These are phyloP conservation scores for Festucalex cinctus DNA, from an alignment of 2,113 vertebrate genomes.

Conservation along the genomic window DNA sequence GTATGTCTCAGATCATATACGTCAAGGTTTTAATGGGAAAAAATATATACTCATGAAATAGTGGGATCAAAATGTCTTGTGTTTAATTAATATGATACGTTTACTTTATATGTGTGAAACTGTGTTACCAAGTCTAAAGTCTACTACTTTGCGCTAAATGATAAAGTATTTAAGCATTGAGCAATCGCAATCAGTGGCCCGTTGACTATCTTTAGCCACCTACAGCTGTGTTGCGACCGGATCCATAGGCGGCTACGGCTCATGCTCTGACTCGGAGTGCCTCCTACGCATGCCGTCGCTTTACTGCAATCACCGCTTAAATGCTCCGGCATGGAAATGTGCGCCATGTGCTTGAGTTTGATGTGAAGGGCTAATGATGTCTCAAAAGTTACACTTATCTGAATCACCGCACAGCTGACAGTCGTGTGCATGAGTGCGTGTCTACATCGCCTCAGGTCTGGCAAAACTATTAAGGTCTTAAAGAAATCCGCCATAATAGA, in stretches of 20 bases:
- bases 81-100: too few species aligned
- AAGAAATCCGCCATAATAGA: constrained; percentile 17
- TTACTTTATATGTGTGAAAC: too few species aligned
- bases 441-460: constrained; percentile 20
- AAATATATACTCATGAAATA: too few species aligned
- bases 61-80: too few species aligned
- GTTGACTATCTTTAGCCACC: constrained; percentile 53
- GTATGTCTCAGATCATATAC: too few species aligned
- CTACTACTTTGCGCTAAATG: constrained; percentile 1
- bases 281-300: constrained; percentile 48
- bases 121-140: neutral
- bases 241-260: constrained; percentile 50
- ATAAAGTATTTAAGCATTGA: constrained; percentile 11
- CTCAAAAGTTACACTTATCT: constrained; percentile 59
- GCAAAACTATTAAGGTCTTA: constrained; percentile 18
- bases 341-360: constrained; percentile 52
- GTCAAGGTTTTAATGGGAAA: too few species aligned
- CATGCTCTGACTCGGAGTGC: constrained; percentile 51
- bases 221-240: constrained; percentile 47
- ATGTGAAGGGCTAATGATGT: constrained; percentile 65
- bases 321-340: constrained; percentile 57
- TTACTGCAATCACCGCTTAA: constrained; percentile 55
- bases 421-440: constrained; percentile 17
- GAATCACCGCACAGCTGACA: constrained; percentile 24
- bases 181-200: constrained; percentile 36